Base-by-base conservation (phyloP, 2,797 vertebrate species). In the Schizothorax lantsangensis region DNA sequence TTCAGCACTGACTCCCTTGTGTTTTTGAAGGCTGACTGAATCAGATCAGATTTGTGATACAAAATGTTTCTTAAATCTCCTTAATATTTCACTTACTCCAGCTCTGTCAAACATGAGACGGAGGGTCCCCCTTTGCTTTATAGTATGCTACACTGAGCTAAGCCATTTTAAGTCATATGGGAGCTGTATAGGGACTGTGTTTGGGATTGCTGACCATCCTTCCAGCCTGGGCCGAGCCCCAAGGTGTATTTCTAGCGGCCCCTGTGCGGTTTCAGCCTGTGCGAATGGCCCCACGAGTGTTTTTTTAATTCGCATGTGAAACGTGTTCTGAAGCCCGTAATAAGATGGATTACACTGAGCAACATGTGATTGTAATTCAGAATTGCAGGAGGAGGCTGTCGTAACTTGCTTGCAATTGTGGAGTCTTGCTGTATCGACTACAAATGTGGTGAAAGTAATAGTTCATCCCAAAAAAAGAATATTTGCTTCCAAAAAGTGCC, bases 311-410 rank as follows among this genome's bases (percentile, higher is more conserved):
- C 88, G 87, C 81, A 91, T 87, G 89, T 90, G 91, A 92, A 92
- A 92, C 89, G 88, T 91, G 89, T 91, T 93, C 90, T 88, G 88
- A 89, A 92, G 86, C 84, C 92, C 84, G 90, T 94, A 94, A 94
- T 94, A 90, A 90, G 85, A 92, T 91, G 88, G 90, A 92, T 90
- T n/a, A 23, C 88, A 77, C 89, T 89, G 87, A 93, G 89, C 90
- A 88, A 91, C 88, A 81, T 85, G 86, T 92, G 92, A 93, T 92
- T 91, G 91, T 91, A 89, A 87, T 86, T 88, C 87, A 90, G 91
- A 95, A 95, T 95, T 95, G 94, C 91, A 94, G 93, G 88, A 92
- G 91, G 90, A 80, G 26, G 87, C 85, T 89, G 88, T 90, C 87
- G 84, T 89, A 88, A 88, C 74, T 66, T 33, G 47, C 38, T 84